Evolutionary conservation across 2,888 invertebrate genomes (phyloP), one percentile per base, ranked within the genome.

Genomic region (Sclerodermus sp.): DNA sequence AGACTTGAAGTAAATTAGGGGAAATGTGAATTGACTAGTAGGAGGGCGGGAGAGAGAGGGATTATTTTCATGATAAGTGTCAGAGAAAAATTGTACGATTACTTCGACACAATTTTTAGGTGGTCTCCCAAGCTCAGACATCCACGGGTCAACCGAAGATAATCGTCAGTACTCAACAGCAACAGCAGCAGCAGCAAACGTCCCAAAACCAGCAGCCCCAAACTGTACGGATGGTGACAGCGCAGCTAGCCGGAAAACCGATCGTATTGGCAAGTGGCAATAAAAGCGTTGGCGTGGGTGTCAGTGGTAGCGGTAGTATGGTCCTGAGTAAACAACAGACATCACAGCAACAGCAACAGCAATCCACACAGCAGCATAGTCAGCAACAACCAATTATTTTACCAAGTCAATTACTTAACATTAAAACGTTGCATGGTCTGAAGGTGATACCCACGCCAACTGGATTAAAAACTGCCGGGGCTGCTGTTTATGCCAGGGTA

Each of bases 211-310:
- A 64, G 29, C 71, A 70, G 18, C 62, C 69, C 23, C 77, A 73
- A 45, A 76, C 77, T 0, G 76, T 78, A 6, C 66, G 77, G n/a
- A 77, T 77, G 77, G 76, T 78, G 0, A 74, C 77, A 12, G 76
- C 77, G 1, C 77, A 77, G 37, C 58, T 78, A 12, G 74, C 77
- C 1, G 77, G 77, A 1, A 78, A 78, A 37, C 77, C 77, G 4
- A 77, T 78, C 9, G 76, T 78, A 6, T 55, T 78, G 2, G 74
- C 77, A 0, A 77, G 76, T 30, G 70, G 76, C 1, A 75, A 74
- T 42, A 74, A 74, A 17, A 70, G 70, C 9, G 73, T 76, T 1
- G 74, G 74, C 1, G 73, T 75, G 8, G 73, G 74, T 2, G 67
- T 74, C 12, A 71, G 69, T 42, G 60, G 69, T 4, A 62, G 65